Evolutionary conservation across 2,113 vertebrate species (phyloP).

Genomic region (Abramis brama): DNA sequence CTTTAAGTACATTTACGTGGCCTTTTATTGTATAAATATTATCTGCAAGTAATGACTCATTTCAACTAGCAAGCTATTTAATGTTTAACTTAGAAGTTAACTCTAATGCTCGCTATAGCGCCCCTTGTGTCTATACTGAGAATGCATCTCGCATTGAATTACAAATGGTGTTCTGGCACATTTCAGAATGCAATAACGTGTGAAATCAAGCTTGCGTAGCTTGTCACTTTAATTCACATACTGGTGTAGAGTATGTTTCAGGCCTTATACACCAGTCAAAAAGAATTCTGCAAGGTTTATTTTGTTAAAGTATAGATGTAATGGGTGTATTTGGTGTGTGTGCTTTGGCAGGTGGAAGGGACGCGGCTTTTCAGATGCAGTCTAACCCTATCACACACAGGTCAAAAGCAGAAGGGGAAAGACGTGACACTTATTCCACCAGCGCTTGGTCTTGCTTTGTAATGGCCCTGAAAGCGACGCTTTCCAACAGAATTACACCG

Average conservation of each 20-base stretch:
- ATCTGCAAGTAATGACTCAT: not conserved
- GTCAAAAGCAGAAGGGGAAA: conserved; percentile 82
- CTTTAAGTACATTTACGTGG: not conserved
- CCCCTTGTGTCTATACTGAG: not conserved
- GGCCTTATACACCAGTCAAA: not conserved
- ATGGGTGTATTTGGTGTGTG: conserved; percentile 21
- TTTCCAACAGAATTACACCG: conserved; percentile 91
- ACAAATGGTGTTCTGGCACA: not conserved
- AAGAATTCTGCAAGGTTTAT: conserved; percentile 1
- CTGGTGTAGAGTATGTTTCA: not conserved
- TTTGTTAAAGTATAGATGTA: conserved; percentile 29
- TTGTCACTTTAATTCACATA: not conserved
- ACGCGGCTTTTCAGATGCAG: conserved; percentile 74
- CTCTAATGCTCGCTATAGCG: not conserved
- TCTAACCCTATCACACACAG: conserved; percentile 89
- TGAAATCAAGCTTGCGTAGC: not conserved
- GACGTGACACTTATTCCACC: conserved; percentile 85
- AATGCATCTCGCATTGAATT: not conserved
- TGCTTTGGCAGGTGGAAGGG: conserved; percentile 64
- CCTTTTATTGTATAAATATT: not conserved
- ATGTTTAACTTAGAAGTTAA: not conserved
- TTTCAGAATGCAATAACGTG: not conserved
- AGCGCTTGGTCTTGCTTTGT: conserved; percentile 80
- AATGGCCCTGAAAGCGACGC: conserved; percentile 85
- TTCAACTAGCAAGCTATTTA: not conserved